Evolutionary conservation across 2,888 invertebrate genomes (phyloP).

Genomic region (Limenitis camilla): DNA sequence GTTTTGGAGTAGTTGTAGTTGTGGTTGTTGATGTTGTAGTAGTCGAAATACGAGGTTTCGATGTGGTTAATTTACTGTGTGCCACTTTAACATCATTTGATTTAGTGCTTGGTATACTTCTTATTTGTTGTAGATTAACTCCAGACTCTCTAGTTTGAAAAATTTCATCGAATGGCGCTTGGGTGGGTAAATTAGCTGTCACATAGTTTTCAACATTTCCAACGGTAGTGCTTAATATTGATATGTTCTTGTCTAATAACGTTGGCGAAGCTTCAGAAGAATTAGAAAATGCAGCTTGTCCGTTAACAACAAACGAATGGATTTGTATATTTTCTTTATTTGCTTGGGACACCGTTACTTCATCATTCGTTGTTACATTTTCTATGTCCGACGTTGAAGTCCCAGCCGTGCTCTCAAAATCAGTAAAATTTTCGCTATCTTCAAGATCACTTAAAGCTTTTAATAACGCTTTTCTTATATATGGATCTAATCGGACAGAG

Average conservation of each 20-base stretch:
- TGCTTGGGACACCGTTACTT: conserved; percentile 27
- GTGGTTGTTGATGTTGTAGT: conserved; percentile 63
- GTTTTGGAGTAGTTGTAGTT: conserved; percentile 77
- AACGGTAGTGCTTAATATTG: conserved; percentile 58
- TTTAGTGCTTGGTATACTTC: conserved; percentile 52
- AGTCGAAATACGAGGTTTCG: conserved; percentile 24
- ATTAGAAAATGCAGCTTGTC: conserved; percentile 58
- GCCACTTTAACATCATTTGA: conserved; percentile 19
- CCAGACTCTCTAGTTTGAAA: conserved; percentile 56
- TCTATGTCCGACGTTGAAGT: conserved; percentile 48
- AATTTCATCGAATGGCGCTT: conserved; percentile 56
- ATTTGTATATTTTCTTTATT: conserved; percentile 53
- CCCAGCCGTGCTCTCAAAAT: conserved; percentile 47
- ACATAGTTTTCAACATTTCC: conserved; percentile 67
- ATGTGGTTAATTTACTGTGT: conserved; percentile 33
- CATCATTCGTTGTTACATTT: conserved; percentile 2
- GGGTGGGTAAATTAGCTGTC: conserved; percentile 52
- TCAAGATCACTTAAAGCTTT: conserved; percentile 85
- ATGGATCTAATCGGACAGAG: conserved; percentile 80
- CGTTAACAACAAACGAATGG: conserved; percentile 73
- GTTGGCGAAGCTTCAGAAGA: conserved; percentile 47
- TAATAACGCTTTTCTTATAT: conserved; percentile 82
- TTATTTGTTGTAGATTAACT: conserved; percentile 52
- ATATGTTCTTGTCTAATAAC: conserved; percentile 54
- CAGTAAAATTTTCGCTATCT: conserved; percentile 68